Conservation (phyloP, 2,888 invertebrate species). For the Philereme vetulata region DNA sequence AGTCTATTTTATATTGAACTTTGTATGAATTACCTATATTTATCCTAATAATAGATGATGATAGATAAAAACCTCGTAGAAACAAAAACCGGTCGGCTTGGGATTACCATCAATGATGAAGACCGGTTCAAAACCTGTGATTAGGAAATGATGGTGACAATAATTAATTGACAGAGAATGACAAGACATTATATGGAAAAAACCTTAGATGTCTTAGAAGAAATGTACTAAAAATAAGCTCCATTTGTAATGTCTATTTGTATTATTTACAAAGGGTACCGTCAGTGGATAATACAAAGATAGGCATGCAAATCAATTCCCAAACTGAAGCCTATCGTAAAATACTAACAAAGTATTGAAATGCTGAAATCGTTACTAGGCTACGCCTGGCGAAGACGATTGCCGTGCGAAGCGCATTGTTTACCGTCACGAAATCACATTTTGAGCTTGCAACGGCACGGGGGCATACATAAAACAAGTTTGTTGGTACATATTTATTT, state of each 20-base stretch:
- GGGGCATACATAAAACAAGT: conserved; percentile 26
- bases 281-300: neutral
- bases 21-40: conserved; percentile 5
- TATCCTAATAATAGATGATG: conserved; percentile 11
- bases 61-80: conserved; percentile 3
- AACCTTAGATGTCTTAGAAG: conserved; percentile 19
- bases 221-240: conserved; percentile 9
- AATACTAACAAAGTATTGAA: conserved; percentile 65
- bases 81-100: conserved; percentile 31
- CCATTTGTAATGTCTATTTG: neutral
- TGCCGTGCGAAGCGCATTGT: conserved; percentile 54
- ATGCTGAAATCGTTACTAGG: conserved; percentile 76
- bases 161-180: conserved; percentile 23
- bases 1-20: neutral
- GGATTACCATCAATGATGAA: conserved; percentile 31
- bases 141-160: conserved; percentile 34
- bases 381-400: conserved; percentile 57
- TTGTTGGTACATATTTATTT: conserved; percentile 42
- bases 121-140: conserved; percentile 33
- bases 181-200: conserved; percentile 27
- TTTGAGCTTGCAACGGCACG: conserved; percentile 32
- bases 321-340: conserved; percentile 14
- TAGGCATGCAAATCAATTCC: neutral
- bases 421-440: conserved; percentile 60
- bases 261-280: neutral